These are phyloP conservation scores for Drosophila athabasca DNA, from an alignment of 1,140 invertebrate species.

Conservation along the genomic window DNA sequence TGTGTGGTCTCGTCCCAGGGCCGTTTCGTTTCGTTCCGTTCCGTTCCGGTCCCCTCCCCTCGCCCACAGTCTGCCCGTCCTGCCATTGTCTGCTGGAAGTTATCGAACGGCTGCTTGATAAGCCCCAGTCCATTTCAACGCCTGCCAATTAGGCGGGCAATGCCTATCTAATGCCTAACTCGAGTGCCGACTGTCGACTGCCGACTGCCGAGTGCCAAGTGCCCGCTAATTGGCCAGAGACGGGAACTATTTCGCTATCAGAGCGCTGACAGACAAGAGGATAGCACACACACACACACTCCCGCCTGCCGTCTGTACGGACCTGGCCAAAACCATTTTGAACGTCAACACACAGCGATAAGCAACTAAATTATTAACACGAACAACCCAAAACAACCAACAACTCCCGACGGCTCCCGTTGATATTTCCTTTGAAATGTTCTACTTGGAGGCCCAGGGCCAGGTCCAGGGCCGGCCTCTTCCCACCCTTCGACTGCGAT, in stretches of 20 bases:
- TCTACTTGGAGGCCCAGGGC: not conserved
- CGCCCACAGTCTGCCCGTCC: not conserved
- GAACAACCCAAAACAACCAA: conserved; percentile 33
- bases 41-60: not conserved
- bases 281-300: not conserved
- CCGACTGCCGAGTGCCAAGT: conserved; percentile 60
- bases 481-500: not conserved
- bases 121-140: conserved; percentile 38
- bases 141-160: conserved; percentile 48
- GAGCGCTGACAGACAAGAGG: conserved; percentile 58
- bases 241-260: conserved; percentile 49
- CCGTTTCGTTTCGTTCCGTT: conserved; percentile 14
- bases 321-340: conserved; percentile 49
- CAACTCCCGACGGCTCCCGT: conserved; percentile 41
- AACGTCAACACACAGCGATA: conserved; percentile 76
- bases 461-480: conserved; percentile 3
- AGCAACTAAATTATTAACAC: conserved; percentile 82
- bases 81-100: conserved; percentile 35
- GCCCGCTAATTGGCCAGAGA: conserved; percentile 63
- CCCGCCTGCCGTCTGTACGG: conserved; percentile 34
- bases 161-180: conserved; percentile 52
- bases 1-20: conserved; percentile 60
- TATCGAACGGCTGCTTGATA: conserved; percentile 50
- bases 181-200: conserved; percentile 20
- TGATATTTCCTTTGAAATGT: conserved; percentile 62